Base-by-base conservation (phyloP, 1,140 invertebrate species). In the Oedothorax gibbosus region DNA sequence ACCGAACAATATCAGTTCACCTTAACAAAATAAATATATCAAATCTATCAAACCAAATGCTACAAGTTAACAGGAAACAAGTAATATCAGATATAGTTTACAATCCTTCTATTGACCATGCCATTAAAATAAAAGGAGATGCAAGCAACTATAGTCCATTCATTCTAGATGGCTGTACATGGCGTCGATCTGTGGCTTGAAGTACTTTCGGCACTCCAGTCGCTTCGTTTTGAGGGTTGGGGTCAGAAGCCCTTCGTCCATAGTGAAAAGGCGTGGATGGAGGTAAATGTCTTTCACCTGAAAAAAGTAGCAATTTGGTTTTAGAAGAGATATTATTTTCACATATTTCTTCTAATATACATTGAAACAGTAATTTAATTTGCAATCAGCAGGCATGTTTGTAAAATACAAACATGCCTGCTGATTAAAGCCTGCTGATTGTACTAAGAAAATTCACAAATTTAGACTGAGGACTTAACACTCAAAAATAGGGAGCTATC, bases 241-340 rank as follows among this genome's bases (percentile, higher is more conserved):
- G 57, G 98, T 99, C 50, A 99, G 91, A 18, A 99, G 93, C 84
- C 96, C 97, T 91, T 99, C 99, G 91, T 99, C 97, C 76, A 99
- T 94, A 60, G 97, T 97, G 91, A 99, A 99, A 69, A 94, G 94
- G 91, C 98, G 96, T 7, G 96, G 94, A 91, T 97, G 95, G 49
- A 99, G 91, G 90, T 97, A 96, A 86, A 99, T 95, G 90, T 98
- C 97, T 91, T 98, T 98, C 0, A 97, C 95, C 97, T 98, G 89
- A 21, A 78, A 62, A 11, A 65, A 18, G 60, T 3, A 68, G 12
- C 6, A 2, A 3, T 3, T 18, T 4, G 7, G 14, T 11, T 21
- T 68, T n/a, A 3, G 8, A 10, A 68, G 14, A 21, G 20, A 15
- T 3, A 68, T 15, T 15, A 11, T 68, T 68, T 21, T 18, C 14